Conservation (phyloP, 2,888 invertebrate genomes). For the Nymphalis urticae region DNA sequence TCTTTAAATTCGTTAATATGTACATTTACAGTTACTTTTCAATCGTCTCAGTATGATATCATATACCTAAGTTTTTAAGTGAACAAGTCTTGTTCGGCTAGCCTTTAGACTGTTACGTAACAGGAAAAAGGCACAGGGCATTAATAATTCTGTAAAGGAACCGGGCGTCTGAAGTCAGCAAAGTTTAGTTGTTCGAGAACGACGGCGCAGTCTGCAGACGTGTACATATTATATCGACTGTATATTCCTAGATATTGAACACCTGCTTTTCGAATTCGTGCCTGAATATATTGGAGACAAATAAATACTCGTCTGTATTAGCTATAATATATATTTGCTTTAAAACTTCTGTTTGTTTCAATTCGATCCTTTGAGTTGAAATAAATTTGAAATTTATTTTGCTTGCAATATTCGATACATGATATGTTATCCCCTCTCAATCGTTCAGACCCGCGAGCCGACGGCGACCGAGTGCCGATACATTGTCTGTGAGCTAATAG, state of each 20-base stretch:
- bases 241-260: not conserved
- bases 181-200: constrained; percentile 5
- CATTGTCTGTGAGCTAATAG: too few species aligned
- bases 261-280: not conserved
- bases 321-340: too few species aligned
- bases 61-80: not conserved
- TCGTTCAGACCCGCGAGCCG: too few species aligned
- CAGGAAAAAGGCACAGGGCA: not conserved
- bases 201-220: not conserved
- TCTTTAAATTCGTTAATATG: too few species aligned
- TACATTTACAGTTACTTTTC: not conserved
- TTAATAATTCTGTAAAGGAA: constrained; percentile 8
- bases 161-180: not conserved
- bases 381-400: too few species aligned
- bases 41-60: not conserved
- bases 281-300: not conserved
- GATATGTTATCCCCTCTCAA: too few species aligned
- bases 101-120: constrained; percentile 1
- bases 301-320: not conserved
- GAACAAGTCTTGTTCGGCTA: not conserved
- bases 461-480: too few species aligned
- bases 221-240: constrained; percentile 5
- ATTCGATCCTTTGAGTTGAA: too few species aligned
- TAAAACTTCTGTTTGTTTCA: not conserved
- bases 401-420: too few species aligned